A percentile compares a stretch with the other conserved stretches of the same genome.
These are phyloP conservation scores for Agrilus planipennis DNA, from an alignment of 1,140 invertebrate species.

Conservation along the genomic window DNA sequence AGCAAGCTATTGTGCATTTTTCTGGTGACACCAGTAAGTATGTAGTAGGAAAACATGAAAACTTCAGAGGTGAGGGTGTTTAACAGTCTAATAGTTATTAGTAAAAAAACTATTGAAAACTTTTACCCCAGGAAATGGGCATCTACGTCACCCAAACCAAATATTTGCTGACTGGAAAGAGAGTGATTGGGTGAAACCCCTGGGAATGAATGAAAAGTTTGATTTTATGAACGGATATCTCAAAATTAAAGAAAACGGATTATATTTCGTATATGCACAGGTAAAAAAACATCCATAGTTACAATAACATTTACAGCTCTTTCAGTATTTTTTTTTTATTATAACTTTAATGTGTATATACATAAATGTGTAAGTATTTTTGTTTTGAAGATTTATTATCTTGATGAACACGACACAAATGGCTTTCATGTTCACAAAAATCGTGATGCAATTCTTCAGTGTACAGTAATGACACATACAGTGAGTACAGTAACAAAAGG, in stretches of 20 bases:
- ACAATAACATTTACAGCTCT: no score
- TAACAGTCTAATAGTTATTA: not conserved
- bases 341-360: no score
- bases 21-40: constrained; percentile 27
- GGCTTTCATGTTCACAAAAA: constrained; percentile 48
- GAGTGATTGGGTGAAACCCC: constrained; percentile 36
- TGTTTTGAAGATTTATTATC: constrained; percentile 43
- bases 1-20: constrained; percentile 21
- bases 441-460: constrained; percentile 42
- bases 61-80: constrained; percentile 23
- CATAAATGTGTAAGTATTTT: constrained; percentile 3
- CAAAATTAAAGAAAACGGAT: constrained; percentile 42
- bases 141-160: constrained; percentile 35
- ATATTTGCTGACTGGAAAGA: constrained; percentile 40
- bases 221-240: constrained; percentile 36
- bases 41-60: constrained; percentile 22
- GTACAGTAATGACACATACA: constrained; percentile 41
- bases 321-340: constrained; percentile 5
- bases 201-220: constrained; percentile 34
- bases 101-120: not conserved
- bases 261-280: constrained; percentile 57
- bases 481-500: constrained; percentile 33
- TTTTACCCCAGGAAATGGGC: constrained; percentile 34
- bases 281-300: constrained; percentile 27
- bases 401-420: constrained; percentile 50